Conservation (phyloP, 53 echinoderm and acorn worm genomes). For the Holothuria leucospilota region DNA sequence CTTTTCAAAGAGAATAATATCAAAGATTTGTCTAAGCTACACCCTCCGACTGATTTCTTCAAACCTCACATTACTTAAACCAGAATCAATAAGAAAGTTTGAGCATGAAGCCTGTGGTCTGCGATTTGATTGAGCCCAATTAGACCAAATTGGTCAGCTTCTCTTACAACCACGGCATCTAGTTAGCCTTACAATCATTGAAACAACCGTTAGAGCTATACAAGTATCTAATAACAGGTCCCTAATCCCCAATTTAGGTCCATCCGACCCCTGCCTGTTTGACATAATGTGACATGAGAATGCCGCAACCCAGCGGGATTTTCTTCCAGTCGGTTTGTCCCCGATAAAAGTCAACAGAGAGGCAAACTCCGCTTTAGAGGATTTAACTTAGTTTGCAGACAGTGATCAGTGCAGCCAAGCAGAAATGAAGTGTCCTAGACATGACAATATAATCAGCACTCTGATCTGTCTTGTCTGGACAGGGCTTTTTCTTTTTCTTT, state of each 20-base stretch:
- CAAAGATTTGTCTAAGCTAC: too few relatives aligned
- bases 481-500: too few relatives aligned
- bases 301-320: constrained; percentile 17
- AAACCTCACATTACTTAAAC: background rate
- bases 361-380: constrained; percentile 17
- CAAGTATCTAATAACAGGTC: constrained; percentile 8
- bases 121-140: constrained; percentile 28
- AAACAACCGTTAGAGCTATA: constrained; percentile 18
- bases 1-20: too few relatives aligned
- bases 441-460: background rate
- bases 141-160: constrained; percentile 40
- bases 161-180: constrained; percentile 23
- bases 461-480: too few relatives aligned
- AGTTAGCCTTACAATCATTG: constrained; percentile 37
- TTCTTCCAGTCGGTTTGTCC: constrained; percentile 26
- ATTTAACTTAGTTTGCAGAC: constrained; percentile 36
- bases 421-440: constrained; percentile 17
- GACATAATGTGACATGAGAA: constrained; percentile 34
- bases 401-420: constrained; percentile 29
- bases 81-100: constrained; percentile 2
- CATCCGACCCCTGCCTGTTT: constrained; percentile 24
- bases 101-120: constrained; percentile 15
- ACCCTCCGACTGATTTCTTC: too few relatives aligned
- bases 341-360: background rate
- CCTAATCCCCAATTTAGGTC: constrained; percentile 42